Percentiles rank a stretch among this genome's conserved stretches.
phyloP scores from a whole-genome alignment of 2,113 vertebrate genomes.

The Sclerurus mexicanus region DNA sequence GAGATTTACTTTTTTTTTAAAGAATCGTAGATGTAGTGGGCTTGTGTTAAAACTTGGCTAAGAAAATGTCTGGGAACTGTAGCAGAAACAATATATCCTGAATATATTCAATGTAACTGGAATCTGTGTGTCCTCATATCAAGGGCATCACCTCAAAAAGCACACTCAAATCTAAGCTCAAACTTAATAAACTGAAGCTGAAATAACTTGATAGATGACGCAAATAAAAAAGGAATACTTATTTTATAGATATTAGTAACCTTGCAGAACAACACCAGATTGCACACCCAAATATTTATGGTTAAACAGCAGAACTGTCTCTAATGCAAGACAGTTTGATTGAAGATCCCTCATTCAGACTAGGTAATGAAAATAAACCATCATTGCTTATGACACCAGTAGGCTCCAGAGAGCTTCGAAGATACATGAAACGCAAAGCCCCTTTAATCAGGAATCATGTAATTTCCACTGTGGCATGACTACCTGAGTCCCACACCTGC shows the following conservation, averaged over 20 bases:
- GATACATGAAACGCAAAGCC: background rate
- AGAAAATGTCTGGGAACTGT: background rate
- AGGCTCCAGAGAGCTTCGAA: background rate
- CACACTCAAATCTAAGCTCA: background rate
- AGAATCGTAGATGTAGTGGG: background rate
- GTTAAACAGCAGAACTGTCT: conserved; percentile 2
- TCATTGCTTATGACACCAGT: background rate
- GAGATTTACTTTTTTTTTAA: background rate
- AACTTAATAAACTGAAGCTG: background rate
- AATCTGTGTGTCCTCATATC: background rate
- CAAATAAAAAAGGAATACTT: background rate
- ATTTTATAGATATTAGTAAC: background rate
- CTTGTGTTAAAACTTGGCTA: background rate
- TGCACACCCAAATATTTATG: conserved; percentile 17
- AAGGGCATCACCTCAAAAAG: background rate
- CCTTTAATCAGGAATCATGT: background rate
- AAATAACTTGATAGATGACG: background rate
- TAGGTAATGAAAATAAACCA: background rate
- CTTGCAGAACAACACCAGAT: background rate
- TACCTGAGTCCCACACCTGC: background rate
- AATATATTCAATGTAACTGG: background rate
- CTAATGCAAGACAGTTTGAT: background rate
- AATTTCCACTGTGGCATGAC: background rate
- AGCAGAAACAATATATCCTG: background rate
- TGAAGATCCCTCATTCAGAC: background rate